Evolutionary conservation across 2,113 vertebrate genomes (phyloP).

Genomic region (Brachirus orientalis): DNA sequence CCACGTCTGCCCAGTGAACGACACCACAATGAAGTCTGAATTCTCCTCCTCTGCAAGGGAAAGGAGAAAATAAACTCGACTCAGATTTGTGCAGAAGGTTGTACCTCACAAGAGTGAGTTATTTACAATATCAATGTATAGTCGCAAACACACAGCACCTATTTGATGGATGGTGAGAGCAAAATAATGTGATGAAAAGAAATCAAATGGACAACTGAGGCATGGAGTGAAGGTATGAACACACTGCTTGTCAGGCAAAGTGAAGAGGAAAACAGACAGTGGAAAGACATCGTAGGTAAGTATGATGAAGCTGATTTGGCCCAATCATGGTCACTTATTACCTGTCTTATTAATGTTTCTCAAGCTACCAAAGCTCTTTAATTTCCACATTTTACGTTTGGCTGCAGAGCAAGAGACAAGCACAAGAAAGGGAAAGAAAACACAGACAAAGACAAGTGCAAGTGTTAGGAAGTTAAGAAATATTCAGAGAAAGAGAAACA

Average conservation of each 20-base stretch:
- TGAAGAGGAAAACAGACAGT: constrained; percentile 10
- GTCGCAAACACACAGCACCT: too few species aligned
- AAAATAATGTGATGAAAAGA: constrained; percentile 3
- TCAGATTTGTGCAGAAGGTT: too few species aligned
- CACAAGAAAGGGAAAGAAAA: constrained; percentile 54
- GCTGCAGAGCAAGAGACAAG: constrained; percentile 88
- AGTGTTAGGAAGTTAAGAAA: constrained; percentile 68
- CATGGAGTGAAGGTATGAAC: not conserved
- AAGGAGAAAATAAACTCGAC: not conserved
- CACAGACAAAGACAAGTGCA: constrained; percentile 62
- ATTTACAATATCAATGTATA: not conserved
- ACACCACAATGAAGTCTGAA: constrained; percentile 94
- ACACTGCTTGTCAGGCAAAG: constrained; percentile 11
- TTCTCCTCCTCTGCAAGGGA: constrained; percentile 89
- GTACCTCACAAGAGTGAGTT: not conserved
- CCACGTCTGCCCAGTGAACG: constrained; percentile 96
- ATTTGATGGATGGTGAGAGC: constrained; percentile 19
- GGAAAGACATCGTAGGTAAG: constrained; percentile 16
- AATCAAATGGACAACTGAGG: constrained; percentile 9
- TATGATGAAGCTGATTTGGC: constrained; percentile 18
- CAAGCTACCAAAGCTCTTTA: constrained; percentile 99
- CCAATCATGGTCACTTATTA: constrained; percentile 78
- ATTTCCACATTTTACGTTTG: constrained; percentile 99
- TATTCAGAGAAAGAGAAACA: constrained; percentile 29
- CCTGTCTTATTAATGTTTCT: constrained; percentile 99